Conservation (phyloP, 2,113 vertebrate genomes). For the Lampris megalopsis region DNA sequence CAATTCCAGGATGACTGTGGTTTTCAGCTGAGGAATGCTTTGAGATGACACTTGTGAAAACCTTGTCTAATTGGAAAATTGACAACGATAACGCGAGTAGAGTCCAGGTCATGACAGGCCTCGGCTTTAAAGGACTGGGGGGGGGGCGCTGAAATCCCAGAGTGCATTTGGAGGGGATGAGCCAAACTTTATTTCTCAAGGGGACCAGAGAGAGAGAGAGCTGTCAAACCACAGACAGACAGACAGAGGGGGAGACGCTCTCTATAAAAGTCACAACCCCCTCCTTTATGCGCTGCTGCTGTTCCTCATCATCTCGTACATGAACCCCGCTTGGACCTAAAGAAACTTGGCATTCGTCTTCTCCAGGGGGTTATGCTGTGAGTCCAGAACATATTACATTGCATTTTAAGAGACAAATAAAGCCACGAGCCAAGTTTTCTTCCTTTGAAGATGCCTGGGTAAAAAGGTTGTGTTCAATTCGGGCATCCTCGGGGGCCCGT, state of each 20-base stretch:
- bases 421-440: neutral
- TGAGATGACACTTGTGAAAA: conserved; percentile 52
- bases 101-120: conserved; percentile 58
- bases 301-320: conserved; percentile 10
- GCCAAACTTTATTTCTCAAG: conserved; percentile 39
- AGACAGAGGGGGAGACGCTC: conserved; percentile 30
- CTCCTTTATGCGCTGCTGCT: conserved; percentile 21
- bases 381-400: conserved; percentile 4
- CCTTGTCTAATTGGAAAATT: conserved; percentile 70
- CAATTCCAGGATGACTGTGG: conserved; percentile 39
- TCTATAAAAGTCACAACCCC: conserved; percentile 30
- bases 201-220: conserved; percentile 11
- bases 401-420: neutral
- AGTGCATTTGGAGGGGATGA: conserved; percentile 38
- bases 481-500: neutral
- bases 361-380: neutral
- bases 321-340: conserved; percentile 22
- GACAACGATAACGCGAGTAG: conserved; percentile 60
- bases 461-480: neutral
- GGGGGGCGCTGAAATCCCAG: conserved; percentile 23
- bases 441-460: neutral
- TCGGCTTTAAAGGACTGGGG: conserved; percentile 37
- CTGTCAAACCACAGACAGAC: conserved; percentile 34
- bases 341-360: conserved; percentile 11
- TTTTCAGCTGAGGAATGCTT: conserved; percentile 66